These are phyloP conservation scores for Sisor rabdophorus DNA, from an alignment of 2,113 vertebrate genomes.

Conservation along the genomic window DNA sequence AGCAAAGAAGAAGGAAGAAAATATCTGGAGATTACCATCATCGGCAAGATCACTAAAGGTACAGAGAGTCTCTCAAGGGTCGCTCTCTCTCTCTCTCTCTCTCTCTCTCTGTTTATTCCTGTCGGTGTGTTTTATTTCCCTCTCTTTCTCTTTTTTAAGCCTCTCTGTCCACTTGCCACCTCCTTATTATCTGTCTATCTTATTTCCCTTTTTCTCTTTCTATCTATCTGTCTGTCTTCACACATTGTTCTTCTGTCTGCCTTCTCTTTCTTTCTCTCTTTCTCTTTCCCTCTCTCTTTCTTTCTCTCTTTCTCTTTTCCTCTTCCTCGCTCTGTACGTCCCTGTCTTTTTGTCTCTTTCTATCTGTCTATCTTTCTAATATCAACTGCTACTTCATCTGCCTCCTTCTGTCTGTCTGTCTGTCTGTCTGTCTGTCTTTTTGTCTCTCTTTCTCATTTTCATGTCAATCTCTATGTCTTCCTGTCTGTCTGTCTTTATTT, in stretches of 20 bases:
- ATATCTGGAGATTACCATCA: slow-evolving; percentile 76
- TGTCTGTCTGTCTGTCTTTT: not conserved
- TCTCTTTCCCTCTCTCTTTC: not conserved
- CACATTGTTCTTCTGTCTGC: too few species aligned
- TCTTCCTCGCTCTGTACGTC: not conserved
- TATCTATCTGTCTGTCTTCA: not conserved
- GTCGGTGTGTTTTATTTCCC: not conserved
- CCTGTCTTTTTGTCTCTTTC: not conserved
- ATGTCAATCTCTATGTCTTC: too few species aligned
- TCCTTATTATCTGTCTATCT: not conserved
- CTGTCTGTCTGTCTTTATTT: not conserved
- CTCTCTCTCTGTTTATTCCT: not conserved
- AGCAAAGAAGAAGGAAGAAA: slow-evolving; percentile 78
- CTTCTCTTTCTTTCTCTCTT: not conserved
- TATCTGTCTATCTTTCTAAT: not conserved
- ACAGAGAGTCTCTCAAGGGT: not conserved
- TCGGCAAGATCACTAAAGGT: slow-evolving; percentile 86
- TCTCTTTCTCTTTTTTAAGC: not conserved
- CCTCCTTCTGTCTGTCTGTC: not conserved
- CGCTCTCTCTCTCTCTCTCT: not conserved
- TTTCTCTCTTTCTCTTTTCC: not conserved
- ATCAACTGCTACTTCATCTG: too few species aligned
- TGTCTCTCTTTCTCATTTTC: not conserved
- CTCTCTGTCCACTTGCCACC: not conserved
- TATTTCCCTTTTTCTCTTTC: not conserved